Base-by-base conservation (phyloP, 2,113 vertebrate genomes). In the Etheostoma spectabile region DNA sequence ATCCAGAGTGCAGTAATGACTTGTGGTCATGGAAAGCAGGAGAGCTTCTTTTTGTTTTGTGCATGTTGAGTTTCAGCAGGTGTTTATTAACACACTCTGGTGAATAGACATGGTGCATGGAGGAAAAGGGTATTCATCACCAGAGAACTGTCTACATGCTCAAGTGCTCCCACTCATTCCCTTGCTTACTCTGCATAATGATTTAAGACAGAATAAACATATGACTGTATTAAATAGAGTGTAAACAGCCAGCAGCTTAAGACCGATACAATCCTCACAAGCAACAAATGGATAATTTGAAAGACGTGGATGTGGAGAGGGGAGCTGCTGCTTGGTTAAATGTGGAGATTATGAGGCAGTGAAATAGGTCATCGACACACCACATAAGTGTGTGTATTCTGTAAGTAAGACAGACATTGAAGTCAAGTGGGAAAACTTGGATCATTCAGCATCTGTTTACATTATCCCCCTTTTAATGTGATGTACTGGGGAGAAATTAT, bases 71-170 rank as follows among this genome's bases (percentile, higher is more conserved):
- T 5, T 63, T 80, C 80, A 84, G 68, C 77, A 75, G 84, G 82
- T 86, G 84, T 65, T 86, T 86, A 65, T 86, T 86, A 65, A 49
- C 71, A 73, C 71, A 80, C 66, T 62, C 74, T 24, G 62, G 24
- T 69, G 45, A 64, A 61, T 16, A 82, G 57, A 85, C 30, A 55
- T 56, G 19, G 27, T 14, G 67, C 73, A 63, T 18, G 65, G 71
- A 61, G 65, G 49, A 52, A 88, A 85, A 86, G 83, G 52, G 5
- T 74, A 89, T 85, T 74, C 78, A 90, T 84, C 85, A 79, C 81
- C 66, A 48, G 27, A 85, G 64, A 70, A n/a, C 51, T 57, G 77
- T 52, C 53, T 48, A 19, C 70, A 46, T 64, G 77, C 72, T 65
- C 48, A 78, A 75, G 67, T 78, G 83, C 69, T 64, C 62, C 57